phyloP scores from a whole-genome alignment of 2,888 invertebrate genomes.

The Molanna angustata region DNA sequence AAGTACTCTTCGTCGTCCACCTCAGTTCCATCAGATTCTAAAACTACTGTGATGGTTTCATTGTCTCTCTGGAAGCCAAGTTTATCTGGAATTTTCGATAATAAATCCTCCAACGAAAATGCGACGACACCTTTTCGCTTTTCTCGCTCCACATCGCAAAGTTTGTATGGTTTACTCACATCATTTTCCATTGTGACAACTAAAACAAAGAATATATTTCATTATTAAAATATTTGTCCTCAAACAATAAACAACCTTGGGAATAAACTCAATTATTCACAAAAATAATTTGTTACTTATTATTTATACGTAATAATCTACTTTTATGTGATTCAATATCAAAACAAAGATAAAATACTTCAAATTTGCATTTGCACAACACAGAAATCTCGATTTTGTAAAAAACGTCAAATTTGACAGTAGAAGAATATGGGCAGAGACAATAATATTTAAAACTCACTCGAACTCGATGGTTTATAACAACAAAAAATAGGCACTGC shows the following conservation, averaged over 20 bases:
- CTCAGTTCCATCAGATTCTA: slow-evolving; percentile 92
- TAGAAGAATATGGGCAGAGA: slow-evolving; percentile 10
- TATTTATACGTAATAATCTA: too few species aligned
- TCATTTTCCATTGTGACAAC: slow-evolving; percentile 53
- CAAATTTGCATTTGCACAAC: too few species aligned
- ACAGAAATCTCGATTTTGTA: not conserved
- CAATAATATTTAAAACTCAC: slow-evolving; percentile 22
- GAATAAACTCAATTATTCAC: too few species aligned
- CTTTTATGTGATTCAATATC: too few species aligned
- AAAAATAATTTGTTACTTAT: too few species aligned
- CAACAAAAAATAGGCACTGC: not conserved
- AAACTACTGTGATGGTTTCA: slow-evolving; percentile 69
- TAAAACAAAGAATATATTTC: slow-evolving; percentile 17
- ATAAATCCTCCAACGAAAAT: slow-evolving; percentile 72
- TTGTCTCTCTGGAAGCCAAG: slow-evolving; percentile 62
- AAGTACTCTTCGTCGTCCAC: slow-evolving; percentile 96
- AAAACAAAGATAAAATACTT: too few species aligned
- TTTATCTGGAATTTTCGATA: slow-evolving; percentile 72
- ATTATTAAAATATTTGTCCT: not conserved
- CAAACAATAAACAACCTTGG: not conserved
- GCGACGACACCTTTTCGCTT: slow-evolving; percentile 82
- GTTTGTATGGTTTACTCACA: slow-evolving; percentile 70
- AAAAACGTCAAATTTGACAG: slow-evolving; percentile 21
- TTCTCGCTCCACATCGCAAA: slow-evolving; percentile 75
- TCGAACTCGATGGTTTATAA: slow-evolving; percentile 23